Evolutionary conservation across 2,797 vertebrate genomes (phyloP), one percentile per base, ranked within the genome.

Genomic region (Anguilla megastoma): DNA sequence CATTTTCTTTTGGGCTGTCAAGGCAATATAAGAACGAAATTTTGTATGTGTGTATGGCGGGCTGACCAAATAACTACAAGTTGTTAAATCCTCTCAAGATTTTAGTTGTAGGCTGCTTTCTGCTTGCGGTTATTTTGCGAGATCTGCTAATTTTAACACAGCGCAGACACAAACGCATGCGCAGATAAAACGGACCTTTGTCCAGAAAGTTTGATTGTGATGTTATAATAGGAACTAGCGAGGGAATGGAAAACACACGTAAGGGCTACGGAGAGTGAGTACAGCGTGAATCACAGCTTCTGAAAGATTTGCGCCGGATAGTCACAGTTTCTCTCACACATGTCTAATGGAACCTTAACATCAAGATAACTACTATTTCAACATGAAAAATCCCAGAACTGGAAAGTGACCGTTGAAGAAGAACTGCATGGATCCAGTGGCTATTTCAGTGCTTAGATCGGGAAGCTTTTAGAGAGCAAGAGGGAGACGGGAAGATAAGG

Each of bases 261-360:
- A 89, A 85, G 66, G 91, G 80, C 88, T 86, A 52, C 54, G 86
- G 87, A 89, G 87, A 36, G 71, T 91, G 89, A 88, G 87, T 86
- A 86, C 89, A 85, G 87, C 58, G 80, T 92, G 89, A 93, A 84
- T 90, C 91, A 91, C 36, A 84, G 60, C 83, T 88, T 85, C 85
- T 58, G 60, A 56, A 27, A 79, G 56, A 87, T 69, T 60, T 21
- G 48, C 60, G 83, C 21, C 27, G 85, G 79, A 71, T 63, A 82
- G 45, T 82, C 79, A 24, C 21, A 50, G 79, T 48, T 82, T 50
- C 79, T 82, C 79, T 50, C 12, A 7, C 41, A 36, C 45, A n/a
- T 82, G n/a, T 24, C 16, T n/a, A 82, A 82, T 82, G 41, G 41
- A 41, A 48, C 14, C 33, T 74, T 33, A 36, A 80, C 33, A 33